A percentile compares a stretch with the other conserved stretches of the same genome.
Conservation (phyloP, 2,113 vertebrate species). For the Monopterus albus region DNA sequence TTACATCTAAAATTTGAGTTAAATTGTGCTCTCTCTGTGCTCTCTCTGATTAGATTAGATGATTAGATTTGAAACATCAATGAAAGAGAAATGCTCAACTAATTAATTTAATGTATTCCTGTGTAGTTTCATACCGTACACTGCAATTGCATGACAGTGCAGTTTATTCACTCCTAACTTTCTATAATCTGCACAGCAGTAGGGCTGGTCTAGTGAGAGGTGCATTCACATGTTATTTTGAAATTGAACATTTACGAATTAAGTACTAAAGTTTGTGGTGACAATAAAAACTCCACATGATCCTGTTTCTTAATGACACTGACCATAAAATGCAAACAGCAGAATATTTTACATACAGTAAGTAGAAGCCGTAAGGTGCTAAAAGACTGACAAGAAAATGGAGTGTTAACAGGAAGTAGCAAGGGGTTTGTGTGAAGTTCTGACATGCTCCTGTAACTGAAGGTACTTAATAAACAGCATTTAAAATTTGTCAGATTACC, state of each 20-base stretch:
- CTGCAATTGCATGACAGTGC: neutral
- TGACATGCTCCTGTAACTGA: constrained; percentile 22
- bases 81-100: constrained; percentile 26
- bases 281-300: neutral
- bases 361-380: neutral
- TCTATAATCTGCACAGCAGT: neutral
- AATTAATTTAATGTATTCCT: constrained; percentile 30
- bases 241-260: neutral
- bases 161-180: neutral
- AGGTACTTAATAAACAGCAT: constrained; percentile 52
- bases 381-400: constrained; percentile 25
- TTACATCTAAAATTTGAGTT: constrained; percentile 30
- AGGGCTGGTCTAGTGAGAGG: neutral
- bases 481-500: constrained; percentile 48
- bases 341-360: constrained; percentile 12
- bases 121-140: constrained; percentile 8
- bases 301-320: neutral
- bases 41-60: constrained; percentile 40
- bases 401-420: constrained; percentile 25
- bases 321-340: constrained; percentile 16
- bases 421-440: constrained; percentile 18
- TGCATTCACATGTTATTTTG: constrained; percentile 7
- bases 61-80: constrained; percentile 40
- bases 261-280: neutral
- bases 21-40: constrained; percentile 25